These are phyloP conservation scores for Myrmecobius fasciatus DNA, from an alignment of 2,113 vertebrate genomes.

Conservation along the genomic window DNA sequence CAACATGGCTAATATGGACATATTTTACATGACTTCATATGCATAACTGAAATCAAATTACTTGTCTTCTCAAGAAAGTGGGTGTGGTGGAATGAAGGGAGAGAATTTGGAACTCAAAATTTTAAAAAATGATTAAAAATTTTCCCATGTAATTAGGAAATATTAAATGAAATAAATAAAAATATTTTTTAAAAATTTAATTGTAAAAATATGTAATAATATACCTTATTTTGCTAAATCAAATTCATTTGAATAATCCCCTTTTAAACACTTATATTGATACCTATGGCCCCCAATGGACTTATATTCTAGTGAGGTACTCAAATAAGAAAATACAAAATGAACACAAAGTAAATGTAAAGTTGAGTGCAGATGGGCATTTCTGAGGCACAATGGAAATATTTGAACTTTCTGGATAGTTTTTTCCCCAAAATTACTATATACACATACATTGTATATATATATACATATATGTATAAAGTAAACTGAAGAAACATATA, in stretches of 20 bases:
- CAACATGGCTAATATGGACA: neutral
- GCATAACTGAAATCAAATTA: neutral
- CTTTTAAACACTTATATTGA: neutral
- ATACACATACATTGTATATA: too few relatives aligned
- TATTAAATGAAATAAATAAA: neutral
- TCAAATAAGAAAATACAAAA: neutral
- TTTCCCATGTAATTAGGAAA: neutral
- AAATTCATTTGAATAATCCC: neutral
- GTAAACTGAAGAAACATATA: too few relatives aligned
- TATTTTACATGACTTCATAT: neutral
- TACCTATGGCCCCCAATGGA: neutral
- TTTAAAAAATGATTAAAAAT: neutral
- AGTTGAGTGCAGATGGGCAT: neutral
- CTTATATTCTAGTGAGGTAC: neutral
- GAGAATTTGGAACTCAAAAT: neutral
- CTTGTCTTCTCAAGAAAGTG: neutral
- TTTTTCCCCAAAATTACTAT: neutral
- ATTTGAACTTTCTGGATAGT: neutral
- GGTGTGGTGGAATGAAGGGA: neutral
- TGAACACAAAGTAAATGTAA: neutral
- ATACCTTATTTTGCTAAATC: neutral
- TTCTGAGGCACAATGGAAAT: neutral
- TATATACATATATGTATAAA: too few relatives aligned
- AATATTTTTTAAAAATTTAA: neutral
- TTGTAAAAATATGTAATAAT: neutral